Evolutionary conservation across 2,797 vertebrate species (phyloP).

Genomic region (Mus caroli): DNA sequence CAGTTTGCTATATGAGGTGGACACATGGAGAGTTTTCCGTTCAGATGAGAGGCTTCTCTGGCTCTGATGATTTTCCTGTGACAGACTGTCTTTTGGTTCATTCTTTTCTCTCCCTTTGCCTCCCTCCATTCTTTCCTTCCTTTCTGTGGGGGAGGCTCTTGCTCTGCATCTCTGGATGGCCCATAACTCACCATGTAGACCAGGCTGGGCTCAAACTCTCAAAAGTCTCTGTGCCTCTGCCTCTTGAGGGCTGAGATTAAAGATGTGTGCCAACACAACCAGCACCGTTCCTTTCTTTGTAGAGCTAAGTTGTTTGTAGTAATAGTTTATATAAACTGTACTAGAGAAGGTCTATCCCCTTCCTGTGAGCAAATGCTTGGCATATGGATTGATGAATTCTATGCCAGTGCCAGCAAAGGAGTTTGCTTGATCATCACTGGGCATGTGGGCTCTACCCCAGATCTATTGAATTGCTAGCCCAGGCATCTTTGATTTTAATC

Average conservation of each 20-base stretch:
- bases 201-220: neutral
- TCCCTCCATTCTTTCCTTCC: neutral
- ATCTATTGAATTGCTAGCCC: neutral
- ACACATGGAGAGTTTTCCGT: neutral
- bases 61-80: neutral
- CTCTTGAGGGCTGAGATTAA: neutral
- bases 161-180: neutral
- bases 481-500: neutral
- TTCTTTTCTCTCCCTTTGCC: too few relatives aligned
- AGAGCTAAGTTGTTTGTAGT: neutral
- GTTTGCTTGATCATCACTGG: neutral
- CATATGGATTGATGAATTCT: neutral
- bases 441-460: neutral
- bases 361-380: neutral
- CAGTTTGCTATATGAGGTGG: neutral
- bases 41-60: neutral
- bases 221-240: neutral
- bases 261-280: neutral
- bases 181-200: neutral
- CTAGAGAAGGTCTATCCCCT: neutral
- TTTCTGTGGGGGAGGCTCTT: neutral
- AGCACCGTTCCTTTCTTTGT: neutral
- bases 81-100: neutral
- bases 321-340: neutral
- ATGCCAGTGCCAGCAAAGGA: neutral